These are phyloP conservation scores for Corvus cornix DNA, from an alignment of 2,113 vertebrate species.

Conservation along the genomic window DNA sequence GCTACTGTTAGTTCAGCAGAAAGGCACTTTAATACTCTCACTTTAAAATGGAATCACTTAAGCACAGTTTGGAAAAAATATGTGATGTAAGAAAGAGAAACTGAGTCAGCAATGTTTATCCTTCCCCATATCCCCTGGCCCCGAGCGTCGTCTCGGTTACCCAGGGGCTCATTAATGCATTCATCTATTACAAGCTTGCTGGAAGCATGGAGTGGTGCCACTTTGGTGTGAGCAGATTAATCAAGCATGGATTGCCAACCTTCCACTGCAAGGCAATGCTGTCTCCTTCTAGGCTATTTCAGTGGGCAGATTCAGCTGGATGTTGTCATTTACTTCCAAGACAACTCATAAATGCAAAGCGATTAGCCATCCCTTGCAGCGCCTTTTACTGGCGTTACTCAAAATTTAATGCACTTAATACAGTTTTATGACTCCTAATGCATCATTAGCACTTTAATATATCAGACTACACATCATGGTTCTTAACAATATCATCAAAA, in stretches of 20 bases:
- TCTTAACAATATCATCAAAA: neutral
- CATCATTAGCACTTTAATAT: neutral
- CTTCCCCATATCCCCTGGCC: rapidly evolving
- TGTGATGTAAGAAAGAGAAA: neutral
- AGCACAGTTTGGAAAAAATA: neutral
- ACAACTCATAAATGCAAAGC: neutral
- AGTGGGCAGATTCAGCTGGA: neutral
- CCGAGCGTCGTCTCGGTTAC: rapidly evolving
- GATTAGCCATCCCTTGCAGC: neutral
- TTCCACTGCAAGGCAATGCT: neutral
- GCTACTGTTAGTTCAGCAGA: neutral
- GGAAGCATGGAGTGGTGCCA: neutral
- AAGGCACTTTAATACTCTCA: neutral
- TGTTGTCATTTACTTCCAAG: neutral
- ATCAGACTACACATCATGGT: neutral
- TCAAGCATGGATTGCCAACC: neutral
- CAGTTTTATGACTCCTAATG: neutral
- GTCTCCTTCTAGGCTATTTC: neutral
- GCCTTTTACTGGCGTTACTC: neutral
- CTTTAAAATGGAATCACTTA: neutral
- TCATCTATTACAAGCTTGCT: neutral
- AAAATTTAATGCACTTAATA: neutral
- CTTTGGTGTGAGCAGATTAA: neutral
- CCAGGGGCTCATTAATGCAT: neutral
- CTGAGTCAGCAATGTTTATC: neutral